Percentiles rank a stretch among this genome's conserved stretches.
These are phyloP conservation scores for Megaustenia siamemsis DNA, from an alignment of 2,888 invertebrate species.

Conservation along the genomic window DNA sequence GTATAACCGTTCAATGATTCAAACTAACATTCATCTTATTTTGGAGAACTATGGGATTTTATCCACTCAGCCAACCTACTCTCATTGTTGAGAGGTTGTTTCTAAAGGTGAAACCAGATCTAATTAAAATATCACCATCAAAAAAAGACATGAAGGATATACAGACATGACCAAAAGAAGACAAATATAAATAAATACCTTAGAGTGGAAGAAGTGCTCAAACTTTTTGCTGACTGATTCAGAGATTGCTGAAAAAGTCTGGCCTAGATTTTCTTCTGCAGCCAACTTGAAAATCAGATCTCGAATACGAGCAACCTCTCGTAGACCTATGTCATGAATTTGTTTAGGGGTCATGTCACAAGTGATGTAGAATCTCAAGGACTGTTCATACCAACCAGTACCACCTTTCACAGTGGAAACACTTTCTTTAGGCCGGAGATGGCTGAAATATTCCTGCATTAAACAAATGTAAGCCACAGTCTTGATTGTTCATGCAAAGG, in stretches of 20 bases:
- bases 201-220: conserved; percentile 64
- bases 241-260: conserved; percentile 42
- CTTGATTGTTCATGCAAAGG: too few relatives aligned
- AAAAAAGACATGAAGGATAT: background rate
- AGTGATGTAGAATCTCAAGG: conserved; percentile 74
- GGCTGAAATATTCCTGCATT: conserved; percentile 62
- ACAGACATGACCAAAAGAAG: background rate
- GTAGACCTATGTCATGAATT: conserved; percentile 75
- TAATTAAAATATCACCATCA: background rate
- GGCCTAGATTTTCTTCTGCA: conserved; percentile 55
- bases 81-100: too few relatives aligned
- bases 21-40: too few relatives aligned
- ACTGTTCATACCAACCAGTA: conserved; percentile 67
- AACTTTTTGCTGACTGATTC: conserved; percentile 59
- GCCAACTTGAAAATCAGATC: conserved; percentile 60
- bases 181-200: conserved; percentile 5
- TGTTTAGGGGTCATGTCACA: conserved; percentile 67
- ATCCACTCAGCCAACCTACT: too few relatives aligned
- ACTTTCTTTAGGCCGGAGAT: conserved; percentile 68
- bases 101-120: too few relatives aligned
- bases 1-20: too few relatives aligned
- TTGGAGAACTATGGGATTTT: too few relatives aligned
- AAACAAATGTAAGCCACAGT: background rate
- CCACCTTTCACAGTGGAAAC: conserved; percentile 71
- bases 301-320: conserved; percentile 74